Conservation (phyloP, 2,888 invertebrate genomes). For the Prenolepis imparis region DNA sequence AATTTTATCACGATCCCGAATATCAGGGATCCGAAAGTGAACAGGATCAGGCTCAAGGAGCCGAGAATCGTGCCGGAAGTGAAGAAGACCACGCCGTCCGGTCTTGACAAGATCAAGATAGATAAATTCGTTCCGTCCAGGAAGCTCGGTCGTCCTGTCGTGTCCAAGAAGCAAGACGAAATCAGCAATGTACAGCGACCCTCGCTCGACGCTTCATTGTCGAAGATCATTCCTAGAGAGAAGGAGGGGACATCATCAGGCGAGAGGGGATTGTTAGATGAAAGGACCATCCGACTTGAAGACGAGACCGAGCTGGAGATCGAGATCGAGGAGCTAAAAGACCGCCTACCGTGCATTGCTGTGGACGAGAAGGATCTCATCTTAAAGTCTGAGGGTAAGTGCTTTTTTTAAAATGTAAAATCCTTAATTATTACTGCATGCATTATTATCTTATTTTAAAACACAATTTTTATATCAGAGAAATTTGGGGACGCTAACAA, state of each 20-base stretch:
- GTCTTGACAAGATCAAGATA: slow-evolving; percentile 73
- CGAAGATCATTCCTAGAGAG: slow-evolving; percentile 24
- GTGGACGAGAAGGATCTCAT: slow-evolving; percentile 82
- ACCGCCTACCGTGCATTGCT: slow-evolving; percentile 73
- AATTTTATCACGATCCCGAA: slow-evolving; percentile 85
- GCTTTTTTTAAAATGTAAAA: background rate
- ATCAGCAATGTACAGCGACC: background rate
- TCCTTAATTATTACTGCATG: background rate
- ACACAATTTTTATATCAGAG: background rate
- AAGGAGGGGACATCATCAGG: slow-evolving; percentile 29
- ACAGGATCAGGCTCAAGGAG: slow-evolving; percentile 73
- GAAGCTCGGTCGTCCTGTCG: slow-evolving; percentile 49
- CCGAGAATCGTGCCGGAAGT: slow-evolving; percentile 74
- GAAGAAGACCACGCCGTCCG: slow-evolving; percentile 57
- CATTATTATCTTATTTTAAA: background rate
- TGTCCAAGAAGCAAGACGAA: slow-evolving; percentile 55
- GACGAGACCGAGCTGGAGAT: slow-evolving; percentile 76
- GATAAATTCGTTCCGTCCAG: slow-evolving; percentile 73
- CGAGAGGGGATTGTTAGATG: slow-evolving; percentile 35
- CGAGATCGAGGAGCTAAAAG: slow-evolving; percentile 77
- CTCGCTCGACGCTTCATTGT: background rate
- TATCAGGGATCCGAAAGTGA: slow-evolving; percentile 79
- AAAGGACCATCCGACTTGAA: slow-evolving; percentile 6
- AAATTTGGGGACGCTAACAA: background rate
- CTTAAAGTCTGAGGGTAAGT: slow-evolving; percentile 80